Evolutionary conservation across 2,888 invertebrate species (phyloP), one percentile per base, ranked within the genome.

Genomic region (Drosophila borborema): DNA sequence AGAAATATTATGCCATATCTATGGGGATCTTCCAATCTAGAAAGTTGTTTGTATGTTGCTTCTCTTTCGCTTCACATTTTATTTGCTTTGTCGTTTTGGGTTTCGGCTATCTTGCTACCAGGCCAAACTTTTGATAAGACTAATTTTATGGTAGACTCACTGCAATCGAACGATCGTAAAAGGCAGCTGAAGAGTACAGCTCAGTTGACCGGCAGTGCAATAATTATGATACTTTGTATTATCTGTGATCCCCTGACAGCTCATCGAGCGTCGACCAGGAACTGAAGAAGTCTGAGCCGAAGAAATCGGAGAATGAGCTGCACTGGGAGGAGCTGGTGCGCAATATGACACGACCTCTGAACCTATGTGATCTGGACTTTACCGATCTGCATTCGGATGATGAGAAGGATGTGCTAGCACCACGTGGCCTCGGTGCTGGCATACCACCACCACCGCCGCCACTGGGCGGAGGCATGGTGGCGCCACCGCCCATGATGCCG

Each of bases 281-380:
- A 94, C 86, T 94, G 94, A 85, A 95, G 95, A 81, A 96, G 93
- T 91, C 95, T 38, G 97, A 97, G 91, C 94, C 95, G 40, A 97
- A 97, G 93, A 97, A 98, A 91, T 97, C 98, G 0, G 98, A 98
- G 93, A 98, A 97, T 90, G 99, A 99, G 90, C 93, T 99, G 3
- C 97, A 98, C 90, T 99, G 99, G 99, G 99, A 99, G 91, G 97
- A 98, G 90, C 93, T 99, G 73, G 96, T 96, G 59, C 95, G 96
- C 45, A 96, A 96, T 76, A 94, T 97, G 82, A 94, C 95, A 72
- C 94, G 97, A 75, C 96, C 96, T 74, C 94, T 97, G 91, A 96
- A 97, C 77, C 95, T 98, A 55, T 98, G 99, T 92, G 99, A 99
- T 93, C 94, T 99, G 90, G 99, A 99, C 93, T 99, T 99, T 93